Evolutionary conservation across 2,797 vertebrate genomes (phyloP).

Genomic region (Adelosebastes latens): DNA sequence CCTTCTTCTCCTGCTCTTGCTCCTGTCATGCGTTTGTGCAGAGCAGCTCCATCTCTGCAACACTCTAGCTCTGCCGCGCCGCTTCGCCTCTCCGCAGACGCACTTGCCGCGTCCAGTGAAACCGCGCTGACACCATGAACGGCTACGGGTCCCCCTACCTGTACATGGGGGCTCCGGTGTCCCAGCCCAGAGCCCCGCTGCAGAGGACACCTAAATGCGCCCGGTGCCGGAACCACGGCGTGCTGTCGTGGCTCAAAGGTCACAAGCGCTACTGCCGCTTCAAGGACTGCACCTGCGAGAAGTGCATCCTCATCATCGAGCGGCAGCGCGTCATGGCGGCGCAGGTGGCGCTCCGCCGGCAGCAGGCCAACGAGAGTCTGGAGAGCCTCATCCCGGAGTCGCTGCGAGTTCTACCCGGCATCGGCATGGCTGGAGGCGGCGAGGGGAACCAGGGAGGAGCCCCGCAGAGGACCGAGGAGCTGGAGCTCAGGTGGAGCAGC

Average conservation of each 20-base stretch:
- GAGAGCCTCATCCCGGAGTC: slow-evolving; percentile 95
- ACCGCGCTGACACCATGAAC: slow-evolving; percentile 85
- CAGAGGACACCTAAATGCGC: slow-evolving; percentile 97
- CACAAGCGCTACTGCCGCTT: slow-evolving; percentile 98
- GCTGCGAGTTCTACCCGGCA: slow-evolving; percentile 85
- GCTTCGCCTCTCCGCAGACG: slow-evolving; percentile 50
- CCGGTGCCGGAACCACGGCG: slow-evolving; percentile 95
- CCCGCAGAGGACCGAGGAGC: slow-evolving; percentile 66
- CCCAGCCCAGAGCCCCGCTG: slow-evolving; percentile 91
- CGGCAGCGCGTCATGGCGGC: slow-evolving; percentile 97
- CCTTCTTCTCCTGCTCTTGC: slow-evolving; percentile 56
- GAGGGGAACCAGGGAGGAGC: slow-evolving; percentile 66
- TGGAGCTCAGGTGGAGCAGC: slow-evolving; percentile 80
- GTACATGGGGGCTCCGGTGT: slow-evolving; percentile 95
- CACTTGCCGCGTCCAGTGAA: slow-evolving; percentile 42
- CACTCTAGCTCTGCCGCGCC: slow-evolving; percentile 26
- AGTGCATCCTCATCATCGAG: slow-evolving; percentile 98
- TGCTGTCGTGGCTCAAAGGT: slow-evolving; percentile 96
- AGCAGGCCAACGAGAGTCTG: slow-evolving; percentile 97
- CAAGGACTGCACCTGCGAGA: slow-evolving; percentile 98
- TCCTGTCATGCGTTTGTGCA: slow-evolving; percentile 68
- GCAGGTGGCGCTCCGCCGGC: slow-evolving; percentile 93
- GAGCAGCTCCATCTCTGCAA: slow-evolving; percentile 55
- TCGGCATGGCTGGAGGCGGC: slow-evolving; percentile 70
- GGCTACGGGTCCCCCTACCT: slow-evolving; percentile 96